Conservation (phyloP, 2,888 invertebrate species). For the Iphiclides podalirius region DNA sequence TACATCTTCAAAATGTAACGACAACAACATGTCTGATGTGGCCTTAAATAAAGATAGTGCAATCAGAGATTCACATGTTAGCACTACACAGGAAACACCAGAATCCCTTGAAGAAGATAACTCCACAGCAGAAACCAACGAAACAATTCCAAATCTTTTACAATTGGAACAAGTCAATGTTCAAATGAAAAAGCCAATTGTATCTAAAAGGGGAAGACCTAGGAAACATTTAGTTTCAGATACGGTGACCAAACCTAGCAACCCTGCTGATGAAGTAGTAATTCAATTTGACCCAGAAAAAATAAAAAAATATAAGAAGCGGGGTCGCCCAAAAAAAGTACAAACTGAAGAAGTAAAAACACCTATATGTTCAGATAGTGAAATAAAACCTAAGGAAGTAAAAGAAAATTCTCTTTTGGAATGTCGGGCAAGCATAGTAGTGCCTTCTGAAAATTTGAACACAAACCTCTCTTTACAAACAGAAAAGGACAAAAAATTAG, state of each 20-base stretch:
- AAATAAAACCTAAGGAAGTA: neutral
- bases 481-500: too few relatives aligned
- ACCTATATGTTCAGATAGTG: neutral
- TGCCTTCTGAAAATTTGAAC: neutral
- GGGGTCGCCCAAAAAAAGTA: constrained; percentile 4
- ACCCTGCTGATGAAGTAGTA: neutral
- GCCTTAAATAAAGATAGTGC: constrained; percentile 17
- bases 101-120: constrained; percentile 5
- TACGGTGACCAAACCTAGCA: neutral
- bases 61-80: constrained; percentile 21
- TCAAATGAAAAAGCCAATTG: neutral
- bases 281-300: neutral
- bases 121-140: neutral
- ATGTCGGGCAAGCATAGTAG: neutral
- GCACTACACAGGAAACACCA: constrained; percentile 13
- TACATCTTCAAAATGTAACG: neutral
- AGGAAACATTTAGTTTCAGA: neutral
- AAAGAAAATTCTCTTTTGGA: neutral
- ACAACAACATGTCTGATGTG: neutral
- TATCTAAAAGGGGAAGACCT: constrained; percentile 4
- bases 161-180: neutral
- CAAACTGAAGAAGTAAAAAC: neutral
- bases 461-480: neutral
- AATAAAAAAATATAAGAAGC: neutral
- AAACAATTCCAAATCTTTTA: too few relatives aligned